Evolutionary conservation across 2,888 invertebrate genomes (phyloP).

Genomic region (Troides helena): DNA sequence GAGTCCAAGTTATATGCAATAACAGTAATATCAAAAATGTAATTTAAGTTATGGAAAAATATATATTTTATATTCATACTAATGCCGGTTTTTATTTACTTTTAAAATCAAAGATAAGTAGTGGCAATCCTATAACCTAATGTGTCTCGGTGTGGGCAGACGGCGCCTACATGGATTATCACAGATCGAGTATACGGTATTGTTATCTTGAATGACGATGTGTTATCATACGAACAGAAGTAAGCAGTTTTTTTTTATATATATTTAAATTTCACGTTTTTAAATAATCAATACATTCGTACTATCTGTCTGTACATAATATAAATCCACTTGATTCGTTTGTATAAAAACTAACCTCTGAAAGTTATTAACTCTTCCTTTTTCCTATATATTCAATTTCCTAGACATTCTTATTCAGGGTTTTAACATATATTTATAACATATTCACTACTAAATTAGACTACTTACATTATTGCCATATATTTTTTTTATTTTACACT

Average conservation of each 20-base stretch:
- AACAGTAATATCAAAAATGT: not conserved
- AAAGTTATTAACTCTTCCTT: too few relatives aligned
- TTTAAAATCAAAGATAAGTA: conserved; percentile 12
- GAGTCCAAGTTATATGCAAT: not conserved
- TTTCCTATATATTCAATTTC: too few relatives aligned
- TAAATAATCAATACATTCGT: not conserved
- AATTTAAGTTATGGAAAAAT: not conserved
- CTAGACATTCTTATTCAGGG: too few relatives aligned
- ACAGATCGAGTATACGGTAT: conserved; percentile 13
- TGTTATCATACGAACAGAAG: conserved; percentile 23
- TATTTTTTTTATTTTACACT: too few relatives aligned
- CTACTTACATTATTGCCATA: too few relatives aligned
- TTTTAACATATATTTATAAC: too few relatives aligned
- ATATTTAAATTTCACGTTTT: not conserved
- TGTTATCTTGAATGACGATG: conserved; percentile 22
- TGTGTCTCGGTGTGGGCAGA: conserved; percentile 50
- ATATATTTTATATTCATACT: not conserved
- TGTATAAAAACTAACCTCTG: too few relatives aligned
- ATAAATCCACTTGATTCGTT: too few relatives aligned
- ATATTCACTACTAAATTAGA: too few relatives aligned
- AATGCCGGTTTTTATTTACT: not conserved
- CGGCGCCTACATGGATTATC: conserved; percentile 50
- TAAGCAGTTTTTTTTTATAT: conserved; percentile 2
- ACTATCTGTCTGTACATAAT: too few relatives aligned
- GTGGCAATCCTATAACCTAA: conserved; percentile 31